These are phyloP conservation scores for Gymnocephalus cernua DNA, from an alignment of 2,113 vertebrate genomes.

Conservation along the genomic window DNA sequence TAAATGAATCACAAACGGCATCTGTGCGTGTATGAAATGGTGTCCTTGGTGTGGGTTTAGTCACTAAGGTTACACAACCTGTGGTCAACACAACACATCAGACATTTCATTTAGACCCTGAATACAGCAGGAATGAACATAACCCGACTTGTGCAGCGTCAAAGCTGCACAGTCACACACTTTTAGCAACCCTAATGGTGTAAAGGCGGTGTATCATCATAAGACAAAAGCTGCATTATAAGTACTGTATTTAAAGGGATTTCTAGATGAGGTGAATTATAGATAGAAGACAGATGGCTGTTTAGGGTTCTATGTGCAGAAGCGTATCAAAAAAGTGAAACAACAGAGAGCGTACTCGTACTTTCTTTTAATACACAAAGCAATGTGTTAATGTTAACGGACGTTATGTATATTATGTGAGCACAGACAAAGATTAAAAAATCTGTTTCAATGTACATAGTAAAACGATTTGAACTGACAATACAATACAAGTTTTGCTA, in stretches of 20 bases:
- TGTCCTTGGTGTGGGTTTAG: constrained; percentile 42
- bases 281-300: too few relatives aligned
- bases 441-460: not conserved
- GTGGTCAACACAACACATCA: constrained; percentile 1
- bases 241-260: too few relatives aligned
- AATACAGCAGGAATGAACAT: not conserved
- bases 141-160: not conserved
- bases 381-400: too few relatives aligned
- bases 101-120: not conserved
- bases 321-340: not conserved
- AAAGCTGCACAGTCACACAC: not conserved
- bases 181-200: too few relatives aligned
- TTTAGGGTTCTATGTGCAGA: too few relatives aligned
- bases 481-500: not conserved
- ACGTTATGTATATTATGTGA: not conserved
- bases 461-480: not conserved
- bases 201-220: not conserved
- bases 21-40: constrained; percentile 44
- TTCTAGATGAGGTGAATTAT: too few relatives aligned
- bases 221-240: too few relatives aligned
- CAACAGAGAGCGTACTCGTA: too few relatives aligned
- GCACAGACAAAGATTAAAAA: not conserved
- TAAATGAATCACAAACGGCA: constrained; percentile 55
- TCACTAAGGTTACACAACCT: constrained; percentile 30
- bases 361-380: too few relatives aligned